These are phyloP conservation scores for Xenopus petersii DNA, from an alignment of 2,797 vertebrate genomes.

Conservation along the genomic window DNA sequence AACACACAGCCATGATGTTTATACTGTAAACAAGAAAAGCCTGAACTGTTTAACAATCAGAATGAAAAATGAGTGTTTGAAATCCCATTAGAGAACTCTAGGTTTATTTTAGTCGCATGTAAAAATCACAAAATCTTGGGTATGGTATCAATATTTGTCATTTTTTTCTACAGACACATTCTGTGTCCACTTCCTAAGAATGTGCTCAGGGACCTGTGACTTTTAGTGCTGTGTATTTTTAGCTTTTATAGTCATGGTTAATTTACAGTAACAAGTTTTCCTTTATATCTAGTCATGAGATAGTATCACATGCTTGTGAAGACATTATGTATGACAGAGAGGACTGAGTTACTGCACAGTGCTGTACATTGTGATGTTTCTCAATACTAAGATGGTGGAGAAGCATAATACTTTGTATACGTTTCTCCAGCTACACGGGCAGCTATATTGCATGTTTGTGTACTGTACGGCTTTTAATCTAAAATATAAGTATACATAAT, in stretches of 20 bases:
- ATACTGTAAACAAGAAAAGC: conserved; percentile 10
- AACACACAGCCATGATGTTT: background rate
- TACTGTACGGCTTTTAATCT: too few relatives aligned
- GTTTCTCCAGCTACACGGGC: too few relatives aligned
- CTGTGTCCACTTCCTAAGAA: background rate
- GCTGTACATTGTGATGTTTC: too few relatives aligned
- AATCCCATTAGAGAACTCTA: background rate
- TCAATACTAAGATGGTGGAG: too few relatives aligned
- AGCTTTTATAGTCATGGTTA: background rate
- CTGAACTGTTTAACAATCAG: background rate
- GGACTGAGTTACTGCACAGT: too few relatives aligned
- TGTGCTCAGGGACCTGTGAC: background rate
- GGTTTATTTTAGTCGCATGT: background rate
- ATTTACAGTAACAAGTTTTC: too few relatives aligned
- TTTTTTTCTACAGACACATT: background rate
- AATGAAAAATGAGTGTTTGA: conserved; percentile 9
- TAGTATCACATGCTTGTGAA: too few relatives aligned
- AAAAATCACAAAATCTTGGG: background rate
- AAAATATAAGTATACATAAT: too few relatives aligned
- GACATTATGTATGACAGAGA: too few relatives aligned
- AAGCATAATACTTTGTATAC: too few relatives aligned
- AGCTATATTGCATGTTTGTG: too few relatives aligned
- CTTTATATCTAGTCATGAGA: too few relatives aligned
- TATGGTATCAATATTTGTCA: background rate
- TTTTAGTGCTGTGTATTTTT: background rate